A percentile compares a stretch with the other conserved stretches of the same genome.
These are phyloP conservation scores for Sitophilus oryzae DNA, from an alignment of 1,140 invertebrate genomes.

Conservation along the genomic window DNA sequence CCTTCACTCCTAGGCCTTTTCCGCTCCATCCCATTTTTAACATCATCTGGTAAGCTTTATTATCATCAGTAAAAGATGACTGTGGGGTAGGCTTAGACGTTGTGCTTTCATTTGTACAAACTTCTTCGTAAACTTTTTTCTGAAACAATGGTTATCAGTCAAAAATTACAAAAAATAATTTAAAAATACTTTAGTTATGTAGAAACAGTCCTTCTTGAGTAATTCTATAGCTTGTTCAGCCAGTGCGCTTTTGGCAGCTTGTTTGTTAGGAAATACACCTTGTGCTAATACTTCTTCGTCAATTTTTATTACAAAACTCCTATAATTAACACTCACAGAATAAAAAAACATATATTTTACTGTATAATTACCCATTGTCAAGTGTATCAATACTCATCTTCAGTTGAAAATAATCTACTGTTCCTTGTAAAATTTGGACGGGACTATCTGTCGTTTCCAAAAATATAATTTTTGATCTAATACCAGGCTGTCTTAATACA, in stretches of 20 bases:
- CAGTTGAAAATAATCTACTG: slow-evolving; percentile 13
- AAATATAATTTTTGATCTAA: slow-evolving; percentile 21
- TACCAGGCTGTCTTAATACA: slow-evolving; percentile 14
- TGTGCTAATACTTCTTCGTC: slow-evolving; percentile 18
- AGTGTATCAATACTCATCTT: slow-evolving; percentile 9
- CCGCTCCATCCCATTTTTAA: slow-evolving; percentile 33
- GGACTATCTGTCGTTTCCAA: slow-evolving; percentile 12
- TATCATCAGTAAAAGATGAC: slow-evolving; percentile 11
- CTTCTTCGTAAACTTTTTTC: slow-evolving; percentile 24
- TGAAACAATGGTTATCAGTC: not conserved
- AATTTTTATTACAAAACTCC: slow-evolving; percentile 17
- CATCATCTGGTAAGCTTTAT: slow-evolving; percentile 31
- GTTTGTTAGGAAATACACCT: slow-evolving; percentile 20
- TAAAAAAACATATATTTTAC: not conserved
- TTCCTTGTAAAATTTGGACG: slow-evolving; percentile 6
- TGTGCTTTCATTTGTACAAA: slow-evolving; percentile 13
- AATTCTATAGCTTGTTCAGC: slow-evolving; percentile 24
- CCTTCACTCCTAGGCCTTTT: slow-evolving; percentile 25
- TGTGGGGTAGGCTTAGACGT: slow-evolving; percentile 1
- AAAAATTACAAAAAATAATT: not conserved
- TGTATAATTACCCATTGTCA: not conserved
- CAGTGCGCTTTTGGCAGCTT: slow-evolving; percentile 25
- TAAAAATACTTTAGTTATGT: slow-evolving; percentile 15
- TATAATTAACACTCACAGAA: not conserved
- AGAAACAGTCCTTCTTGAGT: slow-evolving; percentile 30